Evolutionary conservation across 2,797 vertebrate species (phyloP).

Genomic region (Gila robusta): DNA sequence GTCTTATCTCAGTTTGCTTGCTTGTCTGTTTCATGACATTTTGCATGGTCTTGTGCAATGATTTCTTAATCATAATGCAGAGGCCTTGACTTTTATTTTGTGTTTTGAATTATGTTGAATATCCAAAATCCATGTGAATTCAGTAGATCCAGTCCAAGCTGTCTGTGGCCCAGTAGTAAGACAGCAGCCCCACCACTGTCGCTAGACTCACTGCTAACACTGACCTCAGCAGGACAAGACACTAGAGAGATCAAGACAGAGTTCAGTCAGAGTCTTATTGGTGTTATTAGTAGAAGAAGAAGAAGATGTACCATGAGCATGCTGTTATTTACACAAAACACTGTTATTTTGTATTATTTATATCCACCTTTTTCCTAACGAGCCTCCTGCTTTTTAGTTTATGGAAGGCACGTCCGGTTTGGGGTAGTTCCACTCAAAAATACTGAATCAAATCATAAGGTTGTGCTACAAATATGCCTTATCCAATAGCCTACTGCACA

Average conservation of each 20-base stretch:
- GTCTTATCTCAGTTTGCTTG: constrained; percentile 22
- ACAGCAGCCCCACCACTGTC: constrained; percentile 69
- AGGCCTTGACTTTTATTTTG: background rate
- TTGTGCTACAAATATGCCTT: background rate
- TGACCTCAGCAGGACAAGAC: constrained; percentile 66
- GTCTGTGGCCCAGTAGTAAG: constrained; percentile 73
- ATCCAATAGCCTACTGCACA: background rate
- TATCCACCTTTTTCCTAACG: background rate
- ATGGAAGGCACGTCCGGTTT: background rate
- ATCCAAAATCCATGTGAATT: constrained; percentile 9
- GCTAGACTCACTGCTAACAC: constrained; percentile 67
- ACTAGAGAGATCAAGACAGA: constrained; percentile 60
- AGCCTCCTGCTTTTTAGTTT: background rate
- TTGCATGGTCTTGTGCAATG: background rate
- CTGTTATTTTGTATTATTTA: background rate
- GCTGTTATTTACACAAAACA: background rate
- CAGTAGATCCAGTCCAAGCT: constrained; percentile 66
- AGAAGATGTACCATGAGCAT: background rate
- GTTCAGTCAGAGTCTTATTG: background rate
- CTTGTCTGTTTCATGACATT: background rate
- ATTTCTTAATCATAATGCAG: constrained; percentile 7
- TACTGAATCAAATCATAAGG: background rate
- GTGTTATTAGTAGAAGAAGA: background rate
- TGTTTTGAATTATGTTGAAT: constrained; percentile 27
- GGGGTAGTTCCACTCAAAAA: background rate